Percentiles rank a stretch among this genome's conserved stretches.
These are phyloP conservation scores for Limnodromus scolopaceus DNA, from an alignment of 2,797 vertebrate species.

Conservation along the genomic window DNA sequence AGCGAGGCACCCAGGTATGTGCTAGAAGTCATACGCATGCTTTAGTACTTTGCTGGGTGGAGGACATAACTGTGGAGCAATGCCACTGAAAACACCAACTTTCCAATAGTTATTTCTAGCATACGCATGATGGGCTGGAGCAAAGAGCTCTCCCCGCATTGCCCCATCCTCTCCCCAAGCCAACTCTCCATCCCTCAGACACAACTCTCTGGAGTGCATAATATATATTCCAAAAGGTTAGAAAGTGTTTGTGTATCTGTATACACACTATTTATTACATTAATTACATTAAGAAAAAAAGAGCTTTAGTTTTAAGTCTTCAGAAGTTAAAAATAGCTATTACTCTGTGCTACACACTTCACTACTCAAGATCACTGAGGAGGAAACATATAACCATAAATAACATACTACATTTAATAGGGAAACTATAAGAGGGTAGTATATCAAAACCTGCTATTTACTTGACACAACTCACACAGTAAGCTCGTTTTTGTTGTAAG, in stretches of 20 bases:
- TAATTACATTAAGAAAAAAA: not conserved
- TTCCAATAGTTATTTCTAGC: not conserved
- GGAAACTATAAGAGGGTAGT: constrained; percentile 46
- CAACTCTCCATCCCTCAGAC: not conserved
- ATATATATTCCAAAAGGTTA: not conserved
- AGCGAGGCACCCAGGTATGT: not conserved
- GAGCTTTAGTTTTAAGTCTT: constrained; percentile 19
- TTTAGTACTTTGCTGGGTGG: not conserved
- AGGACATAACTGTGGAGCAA: not conserved
- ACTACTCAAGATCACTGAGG: constrained; percentile 45
- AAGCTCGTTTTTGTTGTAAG: constrained; percentile 58
- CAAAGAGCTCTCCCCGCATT: not conserved
- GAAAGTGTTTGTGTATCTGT: not conserved
- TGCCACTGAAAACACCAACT: not conserved
- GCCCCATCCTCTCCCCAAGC: not conserved
- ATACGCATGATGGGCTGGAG: not conserved
- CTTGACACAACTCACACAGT: constrained; percentile 28
- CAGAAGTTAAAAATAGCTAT: constrained; percentile 35
- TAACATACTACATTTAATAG: constrained; percentile 43
- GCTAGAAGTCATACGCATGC: not conserved
- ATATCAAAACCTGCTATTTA: constrained; percentile 55
- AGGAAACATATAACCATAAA: constrained; percentile 48
- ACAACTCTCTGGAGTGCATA: no score
- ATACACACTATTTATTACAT: not conserved
- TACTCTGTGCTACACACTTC: not conserved